Percentiles rank a stretch among this genome's conserved stretches.
These are phyloP conservation scores for Monochamus saltuarius DNA, from an alignment of 1,140 invertebrate genomes.

Conservation along the genomic window DNA sequence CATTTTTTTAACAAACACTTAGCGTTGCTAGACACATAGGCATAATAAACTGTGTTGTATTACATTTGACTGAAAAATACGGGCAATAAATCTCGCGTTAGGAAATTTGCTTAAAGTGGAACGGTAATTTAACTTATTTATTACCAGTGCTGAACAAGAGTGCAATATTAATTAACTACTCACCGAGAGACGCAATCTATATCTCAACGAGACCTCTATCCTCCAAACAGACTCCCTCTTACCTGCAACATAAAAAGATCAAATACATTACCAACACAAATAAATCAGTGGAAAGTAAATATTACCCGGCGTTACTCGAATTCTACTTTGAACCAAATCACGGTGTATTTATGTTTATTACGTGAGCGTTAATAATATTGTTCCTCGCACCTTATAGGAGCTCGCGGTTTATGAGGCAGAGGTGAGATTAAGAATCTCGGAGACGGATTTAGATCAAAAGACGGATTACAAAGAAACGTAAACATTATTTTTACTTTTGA, in stretches of 20 bases:
- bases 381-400: constrained; percentile 7
- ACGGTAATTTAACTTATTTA: constrained; percentile 40
- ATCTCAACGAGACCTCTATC: constrained; percentile 29
- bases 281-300: constrained; percentile 28
- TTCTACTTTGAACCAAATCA: constrained; percentile 1
- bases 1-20: too few species aligned
- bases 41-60: neutral
- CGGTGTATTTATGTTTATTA: constrained; percentile 8
- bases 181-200: constrained; percentile 35
- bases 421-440: constrained; percentile 1
- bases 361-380: constrained; percentile 11
- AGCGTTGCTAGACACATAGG: too few species aligned
- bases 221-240: constrained; percentile 24
- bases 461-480: too few species aligned
- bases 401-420: neutral
- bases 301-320: constrained; percentile 1
- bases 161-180: constrained; percentile 45
- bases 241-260: constrained; percentile 35
- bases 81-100: constrained; percentile 28
- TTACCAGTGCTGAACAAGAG: constrained; percentile 36
- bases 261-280: constrained; percentile 27
- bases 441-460: constrained; percentile 13
- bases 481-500: too few species aligned
- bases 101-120: constrained; percentile 30
- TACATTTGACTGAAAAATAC: constrained; percentile 17